Evolutionary conservation across 1,140 invertebrate species (phyloP), one percentile per base, ranked within the genome.

Genomic region (Calephelis nemesis): DNA sequence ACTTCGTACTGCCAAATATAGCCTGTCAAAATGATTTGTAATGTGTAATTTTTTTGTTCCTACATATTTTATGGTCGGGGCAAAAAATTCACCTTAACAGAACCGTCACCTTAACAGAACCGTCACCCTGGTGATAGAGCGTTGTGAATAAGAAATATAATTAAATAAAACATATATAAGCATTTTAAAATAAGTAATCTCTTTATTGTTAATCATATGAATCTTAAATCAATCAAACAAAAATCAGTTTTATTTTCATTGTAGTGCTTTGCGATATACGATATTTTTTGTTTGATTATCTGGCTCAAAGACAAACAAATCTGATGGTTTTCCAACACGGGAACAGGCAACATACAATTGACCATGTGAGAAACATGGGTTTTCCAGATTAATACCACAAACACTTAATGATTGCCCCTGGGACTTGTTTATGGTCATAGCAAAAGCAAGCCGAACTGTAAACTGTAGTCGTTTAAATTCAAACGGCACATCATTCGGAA

Each of bases 91-190:
- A 52, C 65, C 62, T 71, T 48, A 67, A 69, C 68, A 69, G 68
- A 69, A 69, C 65, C 68, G 19, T 69, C 71, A 73, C 71, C 67
- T 71, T 48, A 67, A 69, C 68, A 69, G 68, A 69, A 69, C 65
- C 68, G 19, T 69, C 71, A 73, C 71, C 67, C 67, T 67, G 71
- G 48, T 69, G 60, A 69, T 72, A 69, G 58, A 47, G 63, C 67
- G 63, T 69, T 69, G 71, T 72, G 67, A 69, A 69, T 69, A 69
- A 72, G 45, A 72, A 69, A 19, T 19, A 67, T 69, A 73, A 73
- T 73, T 69, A 73, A 69, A 73, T 73, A 70, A 69, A 73, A 69
- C 62, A 73, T 60, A 69, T 67, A 73, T 69, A 73, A 73, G 67
- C 1, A 69, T 73, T 73, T 73, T 63, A 69, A 73, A 69, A 11